These are phyloP conservation scores for Idaea aversata DNA, from an alignment of 2,888 invertebrate species.

Conservation along the genomic window DNA sequence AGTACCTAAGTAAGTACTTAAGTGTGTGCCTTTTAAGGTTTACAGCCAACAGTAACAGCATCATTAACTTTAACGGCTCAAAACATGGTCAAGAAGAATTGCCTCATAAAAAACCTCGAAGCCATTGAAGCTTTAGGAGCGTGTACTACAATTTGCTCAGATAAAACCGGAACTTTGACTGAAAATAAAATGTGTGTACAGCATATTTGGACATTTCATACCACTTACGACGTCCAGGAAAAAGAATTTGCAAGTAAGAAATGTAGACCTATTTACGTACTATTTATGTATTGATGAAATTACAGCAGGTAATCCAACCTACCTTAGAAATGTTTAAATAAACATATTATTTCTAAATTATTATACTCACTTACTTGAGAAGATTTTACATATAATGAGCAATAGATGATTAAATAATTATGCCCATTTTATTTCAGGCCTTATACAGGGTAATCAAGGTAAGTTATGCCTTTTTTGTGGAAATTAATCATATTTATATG, in stretches of 20 bases:
- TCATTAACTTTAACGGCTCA: conserved; percentile 98
- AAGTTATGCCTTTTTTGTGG: conserved; percentile 8
- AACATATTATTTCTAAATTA: not conserved
- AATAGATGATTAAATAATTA: not conserved
- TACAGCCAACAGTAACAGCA: conserved; percentile 98
- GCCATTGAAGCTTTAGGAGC: conserved; percentile 99
- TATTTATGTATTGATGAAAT: not conserved
- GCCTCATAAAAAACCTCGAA: conserved; percentile 98
- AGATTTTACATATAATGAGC: not conserved
- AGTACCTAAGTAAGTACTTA: not conserved
- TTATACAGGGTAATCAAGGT: conserved; percentile 48
- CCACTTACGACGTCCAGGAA: conserved; percentile 92
- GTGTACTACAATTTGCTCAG: conserved; percentile 98
- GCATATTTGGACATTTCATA: conserved; percentile 98
- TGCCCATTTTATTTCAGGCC: conserved; percentile 40
- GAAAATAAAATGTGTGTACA: conserved; percentile 99
- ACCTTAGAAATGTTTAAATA: not conserved
- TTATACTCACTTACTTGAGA: not conserved
- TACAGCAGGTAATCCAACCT: not conserved
- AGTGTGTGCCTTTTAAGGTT: conserved; percentile 65
- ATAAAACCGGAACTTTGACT: conserved; percentile 98
- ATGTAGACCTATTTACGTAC: not conserved
- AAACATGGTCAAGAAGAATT: conserved; percentile 98
- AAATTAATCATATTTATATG: not conserved
- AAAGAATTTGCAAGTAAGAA: conserved; percentile 43